Base-by-base conservation (phyloP, 2,797 vertebrate genomes). In the Botia almorhae region DNA sequence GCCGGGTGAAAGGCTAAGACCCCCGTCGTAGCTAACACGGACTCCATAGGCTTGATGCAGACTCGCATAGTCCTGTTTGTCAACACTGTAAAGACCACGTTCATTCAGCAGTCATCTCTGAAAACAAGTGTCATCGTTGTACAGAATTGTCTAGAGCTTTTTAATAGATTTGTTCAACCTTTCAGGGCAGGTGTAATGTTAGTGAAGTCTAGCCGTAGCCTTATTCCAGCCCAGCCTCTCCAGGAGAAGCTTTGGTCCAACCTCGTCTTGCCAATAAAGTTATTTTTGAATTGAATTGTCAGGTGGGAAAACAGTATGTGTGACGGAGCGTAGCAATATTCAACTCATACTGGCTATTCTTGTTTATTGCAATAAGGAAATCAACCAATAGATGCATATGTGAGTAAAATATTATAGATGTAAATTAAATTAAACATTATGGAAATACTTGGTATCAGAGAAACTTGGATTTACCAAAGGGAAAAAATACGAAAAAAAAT, bases 281-380 rank as follows among this genome's bases (percentile, higher is more conserved):
- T 92, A 92, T 94, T 94, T 88, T 87, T 93, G 89, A 89, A 93
- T 92, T 91, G 90, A 90, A 91, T 89, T 91, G 90, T 93, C 88
- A 87, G 89, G 90, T 85, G 89, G 92, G 89, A 84, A 89, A 89
- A 90, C 86, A 87, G 90, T 93, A 92, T 92, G 90, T 93, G 90
- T 92, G 93, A 90, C 88, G 74, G 93, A 92, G 69, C 90, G 92
- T 94, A 95, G 94, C 94, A 95, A 95, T 95, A 95, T 92, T 92
- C 88, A 92, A 91, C 91, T 92, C 94, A 93, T 94, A 91, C 91
- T 91, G 94, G 93, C 91, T 94, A 93, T 91, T 94, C 92, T 93
- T 92, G 93, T 95, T 95, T 93, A 92, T 93, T 94, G 94, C 94
- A 95, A 95, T 95, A 95, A 95, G 90, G 93, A 93, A 92, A 93